Evolutionary conservation across 1,140 invertebrate genomes (phyloP).

Genomic region (Bathynomus jamesi): DNA sequence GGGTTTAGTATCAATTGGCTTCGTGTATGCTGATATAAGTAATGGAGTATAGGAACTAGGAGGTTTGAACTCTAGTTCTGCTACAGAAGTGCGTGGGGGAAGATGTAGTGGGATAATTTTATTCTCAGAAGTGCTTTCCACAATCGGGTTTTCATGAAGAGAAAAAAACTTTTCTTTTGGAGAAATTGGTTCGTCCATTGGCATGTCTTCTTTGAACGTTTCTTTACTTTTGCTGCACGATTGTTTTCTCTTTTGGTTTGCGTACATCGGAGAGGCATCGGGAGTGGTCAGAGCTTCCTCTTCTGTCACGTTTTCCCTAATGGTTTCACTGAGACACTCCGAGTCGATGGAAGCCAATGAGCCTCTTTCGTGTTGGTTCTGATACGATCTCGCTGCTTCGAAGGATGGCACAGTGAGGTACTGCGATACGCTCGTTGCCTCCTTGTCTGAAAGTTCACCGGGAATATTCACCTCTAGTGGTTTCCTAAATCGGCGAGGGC

Average conservation of each 20-base stretch:
- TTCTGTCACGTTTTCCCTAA: slow-evolving; percentile 5
- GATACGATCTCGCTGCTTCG: slow-evolving; percentile 25
- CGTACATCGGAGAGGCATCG: slow-evolving; percentile 1
- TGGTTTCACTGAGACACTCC: slow-evolving; percentile 7
- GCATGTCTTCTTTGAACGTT: no score
- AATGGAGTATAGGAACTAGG: slow-evolving; percentile 21
- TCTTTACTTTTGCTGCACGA: no score
- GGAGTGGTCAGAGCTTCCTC: slow-evolving; percentile 14
- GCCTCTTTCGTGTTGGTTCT: slow-evolving; percentile 15
- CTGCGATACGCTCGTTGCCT: slow-evolving; percentile 26
- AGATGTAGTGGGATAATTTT: no score
- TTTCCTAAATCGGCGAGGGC: slow-evolving; percentile 19
- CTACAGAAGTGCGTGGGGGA: slow-evolving; percentile 30
- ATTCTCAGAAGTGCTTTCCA: not conserved
- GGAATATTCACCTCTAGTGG: slow-evolving; percentile 23
- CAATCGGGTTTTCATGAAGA: slow-evolving; percentile 2
- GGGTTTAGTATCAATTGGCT: slow-evolving; percentile 21
- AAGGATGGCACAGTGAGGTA: slow-evolving; percentile 37
- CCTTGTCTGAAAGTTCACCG: slow-evolving; percentile 7
- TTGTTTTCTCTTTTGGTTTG: slow-evolving; percentile 7
- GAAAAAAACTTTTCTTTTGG: slow-evolving; percentile 1
- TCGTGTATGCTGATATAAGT: slow-evolving; percentile 34
- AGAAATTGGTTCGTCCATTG: slow-evolving; percentile 5
- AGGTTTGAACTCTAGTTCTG: slow-evolving; percentile 20
- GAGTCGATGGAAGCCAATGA: slow-evolving; percentile 30